These are phyloP conservation scores for Schmidtea mediterranea DNA, from an alignment of 1,140 invertebrate genomes.

Conservation along the genomic window DNA sequence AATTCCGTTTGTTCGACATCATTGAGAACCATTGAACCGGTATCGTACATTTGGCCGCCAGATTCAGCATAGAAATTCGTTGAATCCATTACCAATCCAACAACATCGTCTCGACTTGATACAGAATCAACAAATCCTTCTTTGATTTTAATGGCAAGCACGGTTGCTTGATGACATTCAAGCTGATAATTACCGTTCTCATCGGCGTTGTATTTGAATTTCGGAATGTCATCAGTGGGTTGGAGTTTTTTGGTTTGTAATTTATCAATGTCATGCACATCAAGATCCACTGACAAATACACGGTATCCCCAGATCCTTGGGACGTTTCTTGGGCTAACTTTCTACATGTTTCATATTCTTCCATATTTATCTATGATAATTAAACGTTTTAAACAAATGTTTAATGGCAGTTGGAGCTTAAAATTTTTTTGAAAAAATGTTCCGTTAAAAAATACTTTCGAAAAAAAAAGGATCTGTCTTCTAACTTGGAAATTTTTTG, in stretches of 20 bases:
- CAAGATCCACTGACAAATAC: constrained; percentile 51
- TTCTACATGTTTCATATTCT: too few species aligned
- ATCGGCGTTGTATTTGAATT: constrained; percentile 48
- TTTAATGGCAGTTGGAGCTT: too few species aligned
- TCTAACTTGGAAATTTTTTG: too few species aligned
- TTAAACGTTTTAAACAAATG: too few species aligned
- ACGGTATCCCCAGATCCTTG: constrained; percentile 49
- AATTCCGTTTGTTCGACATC: constrained; percentile 65
- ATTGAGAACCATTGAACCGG: constrained; percentile 65
- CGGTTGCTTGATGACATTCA: background rate
- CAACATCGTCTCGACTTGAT: background rate
- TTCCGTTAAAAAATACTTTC: too few species aligned
- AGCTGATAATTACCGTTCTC: too few species aligned
- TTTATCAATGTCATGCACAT: constrained; percentile 77
- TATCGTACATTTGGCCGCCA: constrained; percentile 90
- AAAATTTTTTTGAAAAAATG: too few species aligned
- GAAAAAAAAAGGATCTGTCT: too few species aligned
- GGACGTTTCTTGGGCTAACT: background rate
- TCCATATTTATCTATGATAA: too few species aligned
- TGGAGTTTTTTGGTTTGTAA: constrained; percentile 41
- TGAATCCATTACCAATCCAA: constrained; percentile 47
- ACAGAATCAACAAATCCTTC: constrained; percentile 2
- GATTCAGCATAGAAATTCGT: constrained; percentile 78
- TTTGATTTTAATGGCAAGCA: background rate
- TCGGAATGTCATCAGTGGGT: constrained; percentile 59